These are phyloP conservation scores for Drosophila rufa DNA, from an alignment of 1,140 invertebrate genomes.

Conservation along the genomic window DNA sequence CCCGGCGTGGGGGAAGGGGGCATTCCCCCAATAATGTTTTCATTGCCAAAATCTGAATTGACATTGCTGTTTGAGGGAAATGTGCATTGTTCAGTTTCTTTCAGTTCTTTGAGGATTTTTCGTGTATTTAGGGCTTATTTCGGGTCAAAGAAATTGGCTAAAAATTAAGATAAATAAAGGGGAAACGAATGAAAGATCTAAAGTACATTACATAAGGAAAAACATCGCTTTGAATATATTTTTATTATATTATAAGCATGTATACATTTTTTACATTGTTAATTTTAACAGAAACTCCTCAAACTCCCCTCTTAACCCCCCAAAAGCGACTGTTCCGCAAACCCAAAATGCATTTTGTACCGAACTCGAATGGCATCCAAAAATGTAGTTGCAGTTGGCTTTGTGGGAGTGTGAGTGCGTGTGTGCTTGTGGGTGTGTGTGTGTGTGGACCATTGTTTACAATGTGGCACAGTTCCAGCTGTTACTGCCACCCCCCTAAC, in stretches of 20 bases:
- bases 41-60: slow-evolving; percentile 61
- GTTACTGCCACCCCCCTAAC: slow-evolving; percentile 10
- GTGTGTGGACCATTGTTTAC: slow-evolving; percentile 43
- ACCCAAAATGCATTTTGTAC: slow-evolving; percentile 21
- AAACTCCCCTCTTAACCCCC: not conserved
- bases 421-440: slow-evolving; percentile 19
- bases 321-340: no score
- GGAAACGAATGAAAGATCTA: no score
- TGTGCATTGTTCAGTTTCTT: not conserved
- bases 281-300: not conserved
- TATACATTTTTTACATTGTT: no score
- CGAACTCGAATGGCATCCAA: slow-evolving; percentile 38
- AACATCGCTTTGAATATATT: no score
- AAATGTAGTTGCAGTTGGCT: slow-evolving; percentile 28
- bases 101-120: not conserved
- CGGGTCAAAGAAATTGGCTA: not conserved
- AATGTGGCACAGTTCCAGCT: slow-evolving; percentile 55
- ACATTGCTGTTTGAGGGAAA: slow-evolving; percentile 48
- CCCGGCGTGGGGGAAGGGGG: no score
- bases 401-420: not conserved
- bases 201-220: no score
- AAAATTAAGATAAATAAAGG: no score
- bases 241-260: no score
- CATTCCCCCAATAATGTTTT: slow-evolving; percentile 54
- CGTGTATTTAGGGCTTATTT: not conserved